Conservation (phyloP, 2,113 vertebrate species). For the Aspiorhynchus laticeps region DNA sequence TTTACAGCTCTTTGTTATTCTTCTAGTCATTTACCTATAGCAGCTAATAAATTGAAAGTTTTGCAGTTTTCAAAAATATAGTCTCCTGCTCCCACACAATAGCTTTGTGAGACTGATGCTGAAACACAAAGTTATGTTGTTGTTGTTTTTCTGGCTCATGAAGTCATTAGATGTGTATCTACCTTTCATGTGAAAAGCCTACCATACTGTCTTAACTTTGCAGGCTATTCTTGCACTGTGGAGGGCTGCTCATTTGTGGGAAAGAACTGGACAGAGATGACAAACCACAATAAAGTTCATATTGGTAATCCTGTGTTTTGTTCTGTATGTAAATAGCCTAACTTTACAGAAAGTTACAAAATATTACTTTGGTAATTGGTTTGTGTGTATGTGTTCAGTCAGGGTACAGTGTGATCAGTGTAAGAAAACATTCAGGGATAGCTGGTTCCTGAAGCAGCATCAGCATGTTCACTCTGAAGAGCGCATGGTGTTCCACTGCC, state of each 20-base stretch:
- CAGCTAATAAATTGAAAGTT: background rate
- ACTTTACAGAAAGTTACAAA: background rate
- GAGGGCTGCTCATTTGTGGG: conserved; percentile 81
- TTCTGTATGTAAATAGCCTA: background rate
- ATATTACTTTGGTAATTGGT: background rate
- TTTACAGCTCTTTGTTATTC: background rate
- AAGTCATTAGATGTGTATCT: background rate
- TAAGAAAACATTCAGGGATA: conserved; percentile 78
- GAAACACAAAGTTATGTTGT: background rate
- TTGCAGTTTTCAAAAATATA: background rate
- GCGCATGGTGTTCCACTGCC: conserved; percentile 79
- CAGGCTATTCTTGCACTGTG: conserved; percentile 85
- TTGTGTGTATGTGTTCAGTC: conserved; percentile 48
- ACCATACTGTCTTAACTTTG: background rate
- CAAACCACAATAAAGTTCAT: conserved; percentile 84
- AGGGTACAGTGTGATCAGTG: conserved; percentile 79
- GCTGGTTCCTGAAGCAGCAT: conserved; percentile 84
- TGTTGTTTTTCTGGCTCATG: background rate
- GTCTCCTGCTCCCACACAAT: background rate
- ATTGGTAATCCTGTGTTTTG: conserved; percentile 67
- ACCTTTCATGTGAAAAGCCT: background rate
- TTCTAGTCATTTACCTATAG: background rate
- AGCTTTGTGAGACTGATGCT: background rate
- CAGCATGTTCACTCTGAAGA: conserved; percentile 76
- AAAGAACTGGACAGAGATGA: conserved; percentile 89